Evolutionary conservation across 2,113 vertebrate species (phyloP).

Genomic region (Excalfactoria chinensis): DNA sequence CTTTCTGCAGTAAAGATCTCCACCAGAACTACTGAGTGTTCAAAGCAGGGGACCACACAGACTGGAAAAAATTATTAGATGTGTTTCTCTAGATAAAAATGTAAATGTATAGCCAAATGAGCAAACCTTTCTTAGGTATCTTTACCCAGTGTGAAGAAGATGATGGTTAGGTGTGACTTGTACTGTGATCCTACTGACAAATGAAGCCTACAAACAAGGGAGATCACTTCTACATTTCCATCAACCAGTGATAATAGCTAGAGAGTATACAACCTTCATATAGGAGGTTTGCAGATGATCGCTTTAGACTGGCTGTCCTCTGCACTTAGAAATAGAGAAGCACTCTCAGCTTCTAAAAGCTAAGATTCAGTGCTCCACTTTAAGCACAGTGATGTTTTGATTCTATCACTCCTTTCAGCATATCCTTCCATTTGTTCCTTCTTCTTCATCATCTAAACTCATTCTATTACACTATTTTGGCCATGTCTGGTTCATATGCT

Average conservation of each 20-base stretch:
- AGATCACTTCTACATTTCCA: not conserved
- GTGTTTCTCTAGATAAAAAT: not conserved
- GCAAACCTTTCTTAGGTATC: not conserved
- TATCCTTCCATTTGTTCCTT: not conserved
- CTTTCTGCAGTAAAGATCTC: not conserved
- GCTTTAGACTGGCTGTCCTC: not conserved
- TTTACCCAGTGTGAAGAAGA: not conserved
- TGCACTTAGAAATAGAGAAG: not conserved
- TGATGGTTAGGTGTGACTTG: not conserved
- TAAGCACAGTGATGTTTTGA: not conserved
- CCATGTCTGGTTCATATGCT: not conserved
- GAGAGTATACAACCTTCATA: not conserved
- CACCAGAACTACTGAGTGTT: not conserved
- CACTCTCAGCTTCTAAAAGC: not conserved
- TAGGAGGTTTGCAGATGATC: not conserved
- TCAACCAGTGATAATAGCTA: not conserved
- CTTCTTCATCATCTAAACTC: not conserved
- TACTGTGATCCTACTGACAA: not conserved
- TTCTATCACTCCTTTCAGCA: not conserved
- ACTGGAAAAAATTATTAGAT: not conserved
- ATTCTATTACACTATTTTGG: not conserved
- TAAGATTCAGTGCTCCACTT: not conserved
- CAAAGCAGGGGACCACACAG: not conserved
- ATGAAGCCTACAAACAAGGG: not conserved
- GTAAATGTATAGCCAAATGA: not conserved